Evolutionary conservation across 2,888 invertebrate genomes (phyloP).

Genomic region (Acronicta leporina): DNA sequence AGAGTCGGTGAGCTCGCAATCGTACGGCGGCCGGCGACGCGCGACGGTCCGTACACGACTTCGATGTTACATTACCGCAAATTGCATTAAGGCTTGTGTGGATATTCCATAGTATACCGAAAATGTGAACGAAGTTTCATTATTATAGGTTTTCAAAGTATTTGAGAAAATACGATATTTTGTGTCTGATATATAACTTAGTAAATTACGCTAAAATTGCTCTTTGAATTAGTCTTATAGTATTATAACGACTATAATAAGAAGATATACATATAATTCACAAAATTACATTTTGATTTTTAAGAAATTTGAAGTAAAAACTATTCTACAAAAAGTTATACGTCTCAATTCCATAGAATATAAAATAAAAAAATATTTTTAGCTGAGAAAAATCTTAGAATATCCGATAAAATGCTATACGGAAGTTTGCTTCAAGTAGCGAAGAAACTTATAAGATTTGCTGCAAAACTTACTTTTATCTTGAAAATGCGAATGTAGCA

Average conservation of each 20-base stretch:
- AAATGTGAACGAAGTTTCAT: constrained; percentile 47
- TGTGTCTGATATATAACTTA: constrained; percentile 4
- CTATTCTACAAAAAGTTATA: too few species aligned
- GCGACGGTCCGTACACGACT: constrained; percentile 53
- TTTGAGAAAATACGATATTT: constrained; percentile 20
- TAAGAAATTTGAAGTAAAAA: too few species aligned
- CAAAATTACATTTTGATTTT: too few species aligned
- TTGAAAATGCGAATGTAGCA: constrained; percentile 48
- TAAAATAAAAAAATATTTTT: constrained; percentile 20
- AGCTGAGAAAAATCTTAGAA: constrained; percentile 16
- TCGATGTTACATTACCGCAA: constrained; percentile 79
- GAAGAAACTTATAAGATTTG: constrained; percentile 41
- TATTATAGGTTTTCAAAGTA: constrained; percentile 27
- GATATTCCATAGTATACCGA: constrained; percentile 70
- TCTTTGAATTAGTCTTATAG: too few species aligned
- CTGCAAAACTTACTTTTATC: constrained; percentile 37
- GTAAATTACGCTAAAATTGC: too few species aligned
- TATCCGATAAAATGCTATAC: constrained; percentile 42
- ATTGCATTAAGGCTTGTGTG: constrained; percentile 82
- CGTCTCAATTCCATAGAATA: too few species aligned
- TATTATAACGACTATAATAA: too few species aligned
- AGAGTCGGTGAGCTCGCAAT: constrained; percentile 38
- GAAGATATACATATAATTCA: too few species aligned
- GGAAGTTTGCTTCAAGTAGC: constrained; percentile 32
- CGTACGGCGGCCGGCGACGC: constrained; percentile 51